Percentiles rank a stretch among this genome's conserved stretches.
phyloP scores from a whole-genome alignment of 2,797 vertebrate species.

The Podarcis siculus region DNA sequence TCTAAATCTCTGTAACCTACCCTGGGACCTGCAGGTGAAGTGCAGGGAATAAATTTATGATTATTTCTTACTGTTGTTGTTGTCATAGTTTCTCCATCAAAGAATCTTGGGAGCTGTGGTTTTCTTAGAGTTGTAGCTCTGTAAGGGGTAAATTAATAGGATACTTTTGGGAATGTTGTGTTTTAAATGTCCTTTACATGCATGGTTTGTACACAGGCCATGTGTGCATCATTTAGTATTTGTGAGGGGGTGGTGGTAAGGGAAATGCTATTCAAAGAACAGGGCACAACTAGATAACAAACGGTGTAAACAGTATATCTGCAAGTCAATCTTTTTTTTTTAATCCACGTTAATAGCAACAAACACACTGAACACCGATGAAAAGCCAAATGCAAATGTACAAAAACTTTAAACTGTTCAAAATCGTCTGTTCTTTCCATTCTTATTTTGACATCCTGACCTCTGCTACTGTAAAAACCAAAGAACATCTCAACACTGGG shows the following conservation, averaged over 20 bases:
- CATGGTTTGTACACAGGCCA: not conserved
- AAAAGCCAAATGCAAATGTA: not conserved
- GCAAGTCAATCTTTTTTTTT: not conserved
- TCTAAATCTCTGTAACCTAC: too few species aligned
- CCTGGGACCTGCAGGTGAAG: too few species aligned
- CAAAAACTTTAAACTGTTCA: constrained; percentile 7
- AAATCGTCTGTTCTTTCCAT: not conserved
- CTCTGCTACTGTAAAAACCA: constrained; percentile 13
- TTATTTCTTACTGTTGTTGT: too few species aligned
- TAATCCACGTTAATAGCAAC: not conserved
- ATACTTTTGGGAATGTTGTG: too few species aligned
- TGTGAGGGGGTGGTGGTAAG: too few species aligned
- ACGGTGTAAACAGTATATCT: not conserved
- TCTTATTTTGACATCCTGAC: constrained; percentile 11
- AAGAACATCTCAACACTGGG: constrained; percentile 3
- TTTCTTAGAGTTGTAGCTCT: too few species aligned
- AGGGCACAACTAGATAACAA: not conserved
- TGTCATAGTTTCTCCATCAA: too few species aligned
- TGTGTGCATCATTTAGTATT: too few species aligned
- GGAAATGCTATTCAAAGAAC: not conserved
- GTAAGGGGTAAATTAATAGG: too few species aligned
- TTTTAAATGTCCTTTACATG: not conserved
- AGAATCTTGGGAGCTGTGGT: too few species aligned
- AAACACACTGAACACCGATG: not conserved
- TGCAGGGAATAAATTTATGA: too few species aligned